Evolutionary conservation across 92 coral and sea anemone genomes (phyloP), one percentile per base, ranked within the genome.

Genomic region (Phenganax stokvisi): DNA sequence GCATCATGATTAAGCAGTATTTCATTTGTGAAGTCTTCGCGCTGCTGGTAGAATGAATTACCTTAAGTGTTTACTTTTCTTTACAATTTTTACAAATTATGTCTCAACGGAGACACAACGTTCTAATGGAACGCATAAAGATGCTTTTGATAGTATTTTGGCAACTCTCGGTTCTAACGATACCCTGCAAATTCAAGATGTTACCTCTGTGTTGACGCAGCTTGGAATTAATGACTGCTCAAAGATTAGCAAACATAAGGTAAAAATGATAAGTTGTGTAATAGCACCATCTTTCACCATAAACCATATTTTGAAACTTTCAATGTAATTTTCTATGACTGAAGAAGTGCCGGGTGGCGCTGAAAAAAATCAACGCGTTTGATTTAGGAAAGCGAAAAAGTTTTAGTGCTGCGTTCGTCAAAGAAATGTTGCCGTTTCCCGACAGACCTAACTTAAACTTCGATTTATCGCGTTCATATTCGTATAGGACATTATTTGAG

Each of bases 71-170:
- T 17, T 74, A 47, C 13, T 74, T n/a, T 12, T 74, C 20, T 7
- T 74, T 3, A 12, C 29, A 56, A 8, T 74, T 54, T 15, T 74
- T 6, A 54, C 28, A 10, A 17, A 9, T 9, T 27, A 7, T 12
- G 51, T 17, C 61, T 74, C 47, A 16, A 17, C 30, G 31, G 79
- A 52, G 63, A 1, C 6, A 54, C 62, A 6, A 53, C 60, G 17
- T 74, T 56, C 79, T 10, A 30, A 56, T 28, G 79, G 20, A 65
- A 28, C 25, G 16, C 77, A 72, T 72, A 58, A 12, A 6, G 79
- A 74, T 74, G 79, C 79, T 54, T 74, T 52, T 57, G 20, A 74
- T 0, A 74, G 29, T 56, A 74, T 74, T 54, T 54, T 74, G 51
- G 17, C 28, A 6, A 74, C 1, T 47, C 47, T 56, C 62, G 29